Base-by-base conservation (phyloP, 2,888 invertebrate species). In the Cotesia congregata region DNA sequence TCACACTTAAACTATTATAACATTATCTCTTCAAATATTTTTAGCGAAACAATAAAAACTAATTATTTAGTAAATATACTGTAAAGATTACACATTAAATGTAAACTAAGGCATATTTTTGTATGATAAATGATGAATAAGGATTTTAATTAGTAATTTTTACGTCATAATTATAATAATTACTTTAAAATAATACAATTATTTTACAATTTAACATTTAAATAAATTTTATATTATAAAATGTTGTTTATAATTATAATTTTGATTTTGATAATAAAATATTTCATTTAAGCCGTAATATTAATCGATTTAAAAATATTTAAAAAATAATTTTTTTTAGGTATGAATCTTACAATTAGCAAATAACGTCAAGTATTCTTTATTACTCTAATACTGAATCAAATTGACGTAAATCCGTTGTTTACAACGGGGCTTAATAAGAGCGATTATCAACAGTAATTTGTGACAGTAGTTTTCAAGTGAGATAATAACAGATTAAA, bases 401-500 rank as follows among this genome's bases (percentile, higher is more conserved):
- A 40, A 65, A 30, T 38, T 39, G 38, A 62, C 39, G 12, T 39
- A 30, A 59, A 30, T 59, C 73, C 73, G 73, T 73, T 73, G 6
- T 41, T n/a, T 30, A 59, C 30, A 73, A 73, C 67, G 73, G 73
- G 59, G 73, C 73, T 73, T 67, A 15, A 67, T 15, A 64, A 41
- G 73, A 73, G 73, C 73, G 67, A 73, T 65, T 30, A 73, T 73
- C 73, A 73, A 73, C 20, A 59, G 30, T 65, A 50, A 50, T 50
- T 70, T 41, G 39, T 71, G 59, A 38, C 67, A 73, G 59, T 59
- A 20, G 59, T 59, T 38, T 67, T 15, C 40, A 30, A 41, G 41
- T 64, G 17, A 7, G 50, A 41, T 65, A 15, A 67, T 7, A 62
- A n/a, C 1, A 15, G 15, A 67, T 59, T 20, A 20, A 7, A 17